These are phyloP conservation scores for Clarias macrocephalus DNA, from an alignment of 2,113 vertebrate genomes.

Conservation along the genomic window DNA sequence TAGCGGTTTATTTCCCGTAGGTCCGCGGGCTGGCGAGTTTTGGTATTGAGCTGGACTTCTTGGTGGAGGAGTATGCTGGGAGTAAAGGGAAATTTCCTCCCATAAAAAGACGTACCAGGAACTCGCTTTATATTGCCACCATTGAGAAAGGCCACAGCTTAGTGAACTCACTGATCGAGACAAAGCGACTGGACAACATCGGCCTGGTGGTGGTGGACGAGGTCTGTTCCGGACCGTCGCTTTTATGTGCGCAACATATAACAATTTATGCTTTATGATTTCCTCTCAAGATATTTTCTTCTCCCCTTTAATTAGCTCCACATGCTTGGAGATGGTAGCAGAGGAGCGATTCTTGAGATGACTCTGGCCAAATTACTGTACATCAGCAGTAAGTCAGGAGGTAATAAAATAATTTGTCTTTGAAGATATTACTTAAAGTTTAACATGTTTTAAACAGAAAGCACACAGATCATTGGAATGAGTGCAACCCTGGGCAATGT, in stretches of 20 bases:
- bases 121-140: slow-evolving; percentile 87
- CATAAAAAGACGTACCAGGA: slow-evolving; percentile 80
- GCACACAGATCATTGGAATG: slow-evolving; percentile 92
- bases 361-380: slow-evolving; percentile 87
- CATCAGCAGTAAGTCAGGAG: slow-evolving; percentile 79
- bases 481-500: slow-evolving; percentile 93
- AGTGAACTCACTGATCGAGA: slow-evolving; percentile 91
- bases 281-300: neutral
- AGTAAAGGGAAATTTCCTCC: slow-evolving; percentile 94
- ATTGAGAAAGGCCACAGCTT: slow-evolving; percentile 93
- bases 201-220: slow-evolving; percentile 94
- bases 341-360: slow-evolving; percentile 88
- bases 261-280: neutral
- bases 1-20: slow-evolving; percentile 63
- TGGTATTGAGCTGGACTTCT: slow-evolving; percentile 89
- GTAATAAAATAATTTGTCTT: neutral
- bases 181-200: slow-evolving; percentile 70
- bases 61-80: slow-evolving; percentile 96
- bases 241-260: neutral
- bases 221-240: slow-evolving; percentile 65
- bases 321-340: slow-evolving; percentile 90
- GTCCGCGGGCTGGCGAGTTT: slow-evolving; percentile 84
- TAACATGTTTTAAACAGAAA: slow-evolving; percentile 68
- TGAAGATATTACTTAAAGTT: neutral
- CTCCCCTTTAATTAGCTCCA: slow-evolving; percentile 77